Base-by-base conservation (phyloP, 2,888 invertebrate genomes). In the Therioaphis trifolii region DNA sequence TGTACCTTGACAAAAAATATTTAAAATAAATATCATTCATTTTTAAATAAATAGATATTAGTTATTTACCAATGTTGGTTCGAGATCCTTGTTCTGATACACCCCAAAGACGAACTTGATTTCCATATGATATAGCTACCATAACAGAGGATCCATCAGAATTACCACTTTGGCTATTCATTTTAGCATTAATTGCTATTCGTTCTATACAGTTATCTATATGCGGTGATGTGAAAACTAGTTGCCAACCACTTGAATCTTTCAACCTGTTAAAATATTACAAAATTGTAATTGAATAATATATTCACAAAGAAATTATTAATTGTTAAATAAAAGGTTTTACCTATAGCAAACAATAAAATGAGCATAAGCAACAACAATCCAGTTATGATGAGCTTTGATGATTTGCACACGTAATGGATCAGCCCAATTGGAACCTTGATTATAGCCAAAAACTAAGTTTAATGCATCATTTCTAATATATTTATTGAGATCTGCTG, bases 321-420 rank as follows among this genome's bases (percentile, higher is more conserved):
- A 46, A 46, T 49, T 49, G 15, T 15, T 49, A n/a, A n/a, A 55
- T 55, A 55, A 55, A n/a, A 55, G 9, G 2, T 21, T 88, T 88
- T 90, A 95, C 95, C 94, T 93, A 89, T 97, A 99, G 88, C 98
- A 97, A 85, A 96, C 95, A 29, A 98, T 95, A 90, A 96, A 97
- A 89, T 98, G 96, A 84, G 96, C 94, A 89, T 98, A 98, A 0
- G 97, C 98, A 29, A 97, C 97, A 29, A 96, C 96, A 86, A 99
- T 95, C 96, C 98, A 98, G 89, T 98, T 98, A 89, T 98, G 97
- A 90, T 99, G 98, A 4, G 98, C 98, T 88, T 96, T 95, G 86
- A 98, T 95, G 76, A 96, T 95, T 90, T 96, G 95, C 58, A 97
- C 97, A 87, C 96, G 91, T 87, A 96, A 89, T 66, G 95, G 96